Evolutionary conservation across 2,888 invertebrate genomes (phyloP).

Genomic region (Agelastica alni): DNA sequence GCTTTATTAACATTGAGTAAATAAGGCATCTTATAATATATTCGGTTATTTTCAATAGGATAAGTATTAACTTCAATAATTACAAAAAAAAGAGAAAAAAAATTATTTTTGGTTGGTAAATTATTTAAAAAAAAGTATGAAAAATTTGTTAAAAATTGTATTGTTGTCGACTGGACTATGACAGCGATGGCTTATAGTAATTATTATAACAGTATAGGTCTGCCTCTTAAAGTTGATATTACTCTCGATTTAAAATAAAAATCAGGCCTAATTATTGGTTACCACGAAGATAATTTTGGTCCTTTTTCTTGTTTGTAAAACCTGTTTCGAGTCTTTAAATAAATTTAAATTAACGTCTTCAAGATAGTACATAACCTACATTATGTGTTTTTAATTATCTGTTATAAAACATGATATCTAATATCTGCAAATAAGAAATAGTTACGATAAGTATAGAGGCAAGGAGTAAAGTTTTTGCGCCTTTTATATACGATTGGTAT

Average conservation of each 20-base stretch:
- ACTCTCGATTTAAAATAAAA: conserved; percentile 30
- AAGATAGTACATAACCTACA: conserved; percentile 26
- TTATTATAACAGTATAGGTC: conserved; percentile 30
- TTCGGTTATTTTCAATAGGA: too few species aligned
- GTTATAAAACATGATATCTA: conserved; percentile 24
- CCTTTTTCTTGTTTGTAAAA: conserved; percentile 29
- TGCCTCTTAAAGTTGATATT: conserved; percentile 27
- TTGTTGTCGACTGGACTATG: too few species aligned
- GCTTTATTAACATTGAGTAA: too few species aligned
- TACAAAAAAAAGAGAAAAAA: too few species aligned
- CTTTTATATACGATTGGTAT: too few species aligned
- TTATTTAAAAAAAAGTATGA: too few species aligned
- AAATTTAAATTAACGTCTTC: conserved; percentile 28
- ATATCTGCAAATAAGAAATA: conserved; percentile 27
- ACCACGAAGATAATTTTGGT: conserved; percentile 27
- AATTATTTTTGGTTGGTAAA: too few species aligned
- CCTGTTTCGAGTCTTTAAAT: conserved; percentile 28
- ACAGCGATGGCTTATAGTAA: too few species aligned
- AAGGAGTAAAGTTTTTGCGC: too few species aligned
- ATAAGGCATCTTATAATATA: too few species aligned
- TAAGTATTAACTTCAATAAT: too few species aligned
- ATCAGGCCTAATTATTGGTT: conserved; percentile 30
- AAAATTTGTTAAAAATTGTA: too few species aligned
- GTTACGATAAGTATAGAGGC: conserved; percentile 12
- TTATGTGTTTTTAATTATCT: conserved; percentile 28